Evolutionary conservation across 2,888 invertebrate genomes (phyloP).

Genomic region (Alcis repandata): DNA sequence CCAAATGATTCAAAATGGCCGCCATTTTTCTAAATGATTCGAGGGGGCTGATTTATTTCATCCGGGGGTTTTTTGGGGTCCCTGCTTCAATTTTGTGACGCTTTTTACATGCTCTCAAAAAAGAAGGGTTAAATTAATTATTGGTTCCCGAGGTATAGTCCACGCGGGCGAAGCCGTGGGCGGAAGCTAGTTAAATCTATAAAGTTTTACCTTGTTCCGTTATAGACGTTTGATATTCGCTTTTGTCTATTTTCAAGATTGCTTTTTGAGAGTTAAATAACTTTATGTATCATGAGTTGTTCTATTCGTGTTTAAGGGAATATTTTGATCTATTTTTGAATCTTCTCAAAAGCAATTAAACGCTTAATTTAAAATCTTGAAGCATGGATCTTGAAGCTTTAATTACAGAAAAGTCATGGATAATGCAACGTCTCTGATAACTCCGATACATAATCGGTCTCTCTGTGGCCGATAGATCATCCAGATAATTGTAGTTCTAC

Average conservation of each 20-base stretch:
- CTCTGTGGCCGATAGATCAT: slow-evolving; percentile 30
- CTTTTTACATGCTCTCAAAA: too few species aligned
- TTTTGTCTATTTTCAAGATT: slow-evolving; percentile 12
- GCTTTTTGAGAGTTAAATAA: background rate
- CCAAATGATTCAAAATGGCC: too few species aligned
- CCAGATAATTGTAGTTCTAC: slow-evolving; percentile 24
- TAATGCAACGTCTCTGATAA: background rate
- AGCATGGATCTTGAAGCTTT: background rate
- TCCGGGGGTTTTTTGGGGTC: too few species aligned
- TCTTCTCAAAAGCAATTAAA: too few species aligned
- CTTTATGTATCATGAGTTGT: background rate
- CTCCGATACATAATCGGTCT: too few species aligned
- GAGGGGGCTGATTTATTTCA: too few species aligned
- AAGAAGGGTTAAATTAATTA: too few species aligned
- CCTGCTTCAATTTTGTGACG: too few species aligned
- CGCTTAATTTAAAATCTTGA: too few species aligned
- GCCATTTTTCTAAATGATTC: too few species aligned
- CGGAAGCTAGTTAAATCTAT: background rate
- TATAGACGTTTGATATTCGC: slow-evolving; percentile 19
- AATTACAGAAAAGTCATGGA: slow-evolving; percentile 1
- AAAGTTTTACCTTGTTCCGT: slow-evolving; percentile 15
- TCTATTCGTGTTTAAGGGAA: background rate
- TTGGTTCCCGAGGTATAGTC: too few species aligned
- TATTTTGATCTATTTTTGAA: background rate
- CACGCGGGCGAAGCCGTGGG: background rate